Evolutionary conservation across 2,888 invertebrate species (phyloP), one percentile per base, ranked within the genome.

Genomic region (Hedya salicella): DNA sequence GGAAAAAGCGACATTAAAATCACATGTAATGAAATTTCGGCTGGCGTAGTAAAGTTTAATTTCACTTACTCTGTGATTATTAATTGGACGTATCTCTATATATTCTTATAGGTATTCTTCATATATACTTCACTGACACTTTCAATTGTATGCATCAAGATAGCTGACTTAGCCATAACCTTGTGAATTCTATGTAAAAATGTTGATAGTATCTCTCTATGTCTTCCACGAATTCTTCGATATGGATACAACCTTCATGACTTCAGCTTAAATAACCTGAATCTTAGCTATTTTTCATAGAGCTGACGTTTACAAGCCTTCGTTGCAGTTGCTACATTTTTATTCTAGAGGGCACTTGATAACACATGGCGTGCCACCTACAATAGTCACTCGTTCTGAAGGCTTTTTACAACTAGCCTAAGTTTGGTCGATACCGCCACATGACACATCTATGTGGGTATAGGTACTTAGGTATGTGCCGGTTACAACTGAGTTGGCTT

Each of bases 381-480:
- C 60, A 59, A 60, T 64, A 53, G 59, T 40, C 42, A 56, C 44
- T 49, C 57, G 39, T 48, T 13, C n/a, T 25, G 50, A 56, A 49
- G 52, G 66, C 39, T 40, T 46, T 49, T 16, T 30, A 49, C 56
- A 54, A 54, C 57, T 39, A 68, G 54, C 44, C 9, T 9, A 54
- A 73, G 89, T 89, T 89, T 84, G 88, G 78, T 89, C 89, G 83
- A 89, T 89, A 85, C 56, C 77, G 75, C 77, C 83, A 80, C 76
- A 62, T 74, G 54, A 56, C 56, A 48, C 39, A 13, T 25, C 21
- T 36, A 19, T 53, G 36, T 21, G 17, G 2, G 30, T 21, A 48
- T 48, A 42, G 19, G 32, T 36, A 57, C 50, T 39, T 25, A 44
- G 36, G 64, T 44, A 11, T 14, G 19, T 49, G 56, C 50, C 16